phyloP scores from a whole-genome alignment of 2,797 vertebrate species.

The Graptemys geographica region DNA sequence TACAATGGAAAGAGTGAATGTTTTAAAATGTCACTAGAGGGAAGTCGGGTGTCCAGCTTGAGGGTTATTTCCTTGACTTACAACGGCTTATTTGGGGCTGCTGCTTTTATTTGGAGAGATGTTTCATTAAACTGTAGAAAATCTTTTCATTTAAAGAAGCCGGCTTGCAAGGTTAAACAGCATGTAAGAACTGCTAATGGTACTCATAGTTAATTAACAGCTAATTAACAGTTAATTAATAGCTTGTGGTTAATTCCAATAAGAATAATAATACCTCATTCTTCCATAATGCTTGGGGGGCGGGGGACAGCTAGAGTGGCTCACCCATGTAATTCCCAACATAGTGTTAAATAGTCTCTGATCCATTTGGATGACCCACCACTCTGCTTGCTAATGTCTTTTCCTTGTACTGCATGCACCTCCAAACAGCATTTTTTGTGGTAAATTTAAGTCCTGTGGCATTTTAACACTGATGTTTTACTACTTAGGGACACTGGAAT shows the following conservation, averaged over 20 bases:
- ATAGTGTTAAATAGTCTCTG: accelerated
- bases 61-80: neutral
- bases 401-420: accelerated
- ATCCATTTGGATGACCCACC: neutral
- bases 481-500: neutral
- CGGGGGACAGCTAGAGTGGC: neutral
- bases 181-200: neutral
- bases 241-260: neutral
- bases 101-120: neutral
- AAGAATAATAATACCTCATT: neutral
- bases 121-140: neutral
- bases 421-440: neutral
- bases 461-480: neutral
- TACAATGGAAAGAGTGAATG: accelerated
- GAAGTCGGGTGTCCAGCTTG: neutral
- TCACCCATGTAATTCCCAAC: neutral
- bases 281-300: neutral
- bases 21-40: neutral
- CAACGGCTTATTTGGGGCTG: accelerated
- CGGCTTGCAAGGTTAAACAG: constrained; percentile 4
- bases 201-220: neutral
- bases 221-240: constrained; percentile 17
- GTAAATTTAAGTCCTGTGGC: neutral
- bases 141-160: neutral
- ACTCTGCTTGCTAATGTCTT: neutral